phyloP scores from a whole-genome alignment of 2,113 vertebrate genomes.

The Capra hircus region DNA sequence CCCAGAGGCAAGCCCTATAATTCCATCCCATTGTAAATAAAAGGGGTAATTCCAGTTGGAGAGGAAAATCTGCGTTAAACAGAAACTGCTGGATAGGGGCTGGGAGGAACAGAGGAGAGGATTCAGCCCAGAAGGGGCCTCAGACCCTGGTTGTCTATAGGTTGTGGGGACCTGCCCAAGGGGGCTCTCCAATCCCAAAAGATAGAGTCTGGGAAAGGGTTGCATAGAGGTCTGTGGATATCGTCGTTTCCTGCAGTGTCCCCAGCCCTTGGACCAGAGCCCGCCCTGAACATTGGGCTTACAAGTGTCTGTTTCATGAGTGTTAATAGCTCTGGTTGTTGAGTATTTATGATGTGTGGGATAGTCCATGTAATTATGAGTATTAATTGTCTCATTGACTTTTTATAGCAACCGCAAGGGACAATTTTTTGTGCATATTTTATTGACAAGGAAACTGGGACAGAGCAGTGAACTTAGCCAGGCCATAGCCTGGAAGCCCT shows the following conservation, averaged over 20 bases:
- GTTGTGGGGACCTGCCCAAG: background rate
- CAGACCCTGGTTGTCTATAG: background rate
- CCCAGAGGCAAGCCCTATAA: background rate
- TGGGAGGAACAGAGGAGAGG: background rate
- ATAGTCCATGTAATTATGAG: background rate
- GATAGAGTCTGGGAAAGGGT: background rate
- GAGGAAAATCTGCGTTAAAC: background rate
- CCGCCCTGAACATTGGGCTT: background rate
- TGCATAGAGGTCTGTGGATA: accelerated
- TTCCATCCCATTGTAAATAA: background rate
- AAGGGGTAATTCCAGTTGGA: background rate
- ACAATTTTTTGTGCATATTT: background rate
- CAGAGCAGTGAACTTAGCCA: too few species aligned
- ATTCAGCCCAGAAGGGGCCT: background rate
- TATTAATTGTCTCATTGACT: background rate
- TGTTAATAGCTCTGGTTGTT: background rate
- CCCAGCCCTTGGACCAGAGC: too few species aligned
- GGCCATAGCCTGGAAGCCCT: background rate
- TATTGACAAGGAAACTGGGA: background rate
- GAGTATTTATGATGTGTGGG: too few species aligned
- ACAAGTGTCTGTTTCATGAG: background rate
- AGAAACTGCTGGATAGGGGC: background rate
- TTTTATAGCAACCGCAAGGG: background rate
- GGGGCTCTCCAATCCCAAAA: background rate
- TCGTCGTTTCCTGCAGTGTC: accelerated